phyloP scores from a whole-genome alignment of 2,888 invertebrate species.

The Ophion costatus region DNA sequence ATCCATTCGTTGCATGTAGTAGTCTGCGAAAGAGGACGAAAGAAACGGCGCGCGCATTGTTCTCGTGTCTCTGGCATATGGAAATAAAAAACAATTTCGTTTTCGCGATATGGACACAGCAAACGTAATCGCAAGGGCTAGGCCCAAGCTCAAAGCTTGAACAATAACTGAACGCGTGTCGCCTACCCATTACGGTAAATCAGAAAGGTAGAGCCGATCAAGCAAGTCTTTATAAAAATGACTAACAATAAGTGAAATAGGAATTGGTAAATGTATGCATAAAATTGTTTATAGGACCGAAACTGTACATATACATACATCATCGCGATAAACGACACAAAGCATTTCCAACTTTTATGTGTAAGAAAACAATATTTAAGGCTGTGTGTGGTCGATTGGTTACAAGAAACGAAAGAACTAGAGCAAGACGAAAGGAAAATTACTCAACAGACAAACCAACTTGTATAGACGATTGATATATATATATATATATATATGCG shows the following conservation, averaged over 20 bases:
- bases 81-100: constrained; percentile 4
- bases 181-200: constrained; percentile 21
- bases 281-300: constrained; percentile 70
- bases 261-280: constrained; percentile 70
- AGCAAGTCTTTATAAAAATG: constrained; percentile 39
- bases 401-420: constrained; percentile 10
- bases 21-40: neutral
- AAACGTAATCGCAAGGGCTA: constrained; percentile 64
- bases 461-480: constrained; percentile 46
- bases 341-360: constrained; percentile 76
- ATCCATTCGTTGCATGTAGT: neutral
- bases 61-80: neutral
- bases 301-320: constrained; percentile 76
- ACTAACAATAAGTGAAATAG: constrained; percentile 51
- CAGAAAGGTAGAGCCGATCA: constrained; percentile 54
- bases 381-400: constrained; percentile 62
- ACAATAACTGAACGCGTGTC: constrained; percentile 75
- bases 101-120: neutral
- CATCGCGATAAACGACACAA: constrained; percentile 67
- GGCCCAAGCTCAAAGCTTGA: constrained; percentile 80
- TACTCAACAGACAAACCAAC: constrained; percentile 10
- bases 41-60: neutral
- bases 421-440: neutral
- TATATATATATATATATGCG: constrained; percentile 34
- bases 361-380: constrained; percentile 63